Evolutionary conservation across 2,797 vertebrate genomes (phyloP).

Genomic region (Neopelma chrysocephalum): DNA sequence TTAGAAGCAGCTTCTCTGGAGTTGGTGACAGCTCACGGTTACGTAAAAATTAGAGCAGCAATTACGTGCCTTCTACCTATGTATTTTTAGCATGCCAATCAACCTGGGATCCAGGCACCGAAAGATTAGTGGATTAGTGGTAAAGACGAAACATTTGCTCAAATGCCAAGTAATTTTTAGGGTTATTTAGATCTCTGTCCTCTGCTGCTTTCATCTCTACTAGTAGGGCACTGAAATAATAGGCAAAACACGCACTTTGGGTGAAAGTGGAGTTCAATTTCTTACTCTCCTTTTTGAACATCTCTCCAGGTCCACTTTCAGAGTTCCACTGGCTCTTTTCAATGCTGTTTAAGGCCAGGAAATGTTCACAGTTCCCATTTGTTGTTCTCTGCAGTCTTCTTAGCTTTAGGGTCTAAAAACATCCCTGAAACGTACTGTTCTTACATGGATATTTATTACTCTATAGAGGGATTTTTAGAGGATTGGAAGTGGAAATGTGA

Average conservation of each 20-base stretch:
- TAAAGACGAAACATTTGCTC: conserved; percentile 12
- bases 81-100: conserved; percentile 1
- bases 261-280: background rate
- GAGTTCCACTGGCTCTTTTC: background rate
- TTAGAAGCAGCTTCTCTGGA: background rate
- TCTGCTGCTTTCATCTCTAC: background rate
- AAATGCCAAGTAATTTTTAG: background rate
- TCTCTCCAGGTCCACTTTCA: background rate
- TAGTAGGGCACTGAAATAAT: background rate
- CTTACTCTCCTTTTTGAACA: background rate
- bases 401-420: background rate
- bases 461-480: background rate
- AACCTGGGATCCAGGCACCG: background rate
- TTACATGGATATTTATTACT: background rate
- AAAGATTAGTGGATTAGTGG: conserved; percentile 1
- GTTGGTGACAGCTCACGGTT: background rate
- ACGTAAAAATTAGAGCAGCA: background rate
- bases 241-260: background rate
- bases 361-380: background rate
- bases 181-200: background rate
- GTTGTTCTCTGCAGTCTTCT: background rate
- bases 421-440: background rate
- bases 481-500: background rate
- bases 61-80: background rate
- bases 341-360: background rate